phyloP scores from a whole-genome alignment of 2,888 invertebrate genomes.

The Synergus itoensis region DNA sequence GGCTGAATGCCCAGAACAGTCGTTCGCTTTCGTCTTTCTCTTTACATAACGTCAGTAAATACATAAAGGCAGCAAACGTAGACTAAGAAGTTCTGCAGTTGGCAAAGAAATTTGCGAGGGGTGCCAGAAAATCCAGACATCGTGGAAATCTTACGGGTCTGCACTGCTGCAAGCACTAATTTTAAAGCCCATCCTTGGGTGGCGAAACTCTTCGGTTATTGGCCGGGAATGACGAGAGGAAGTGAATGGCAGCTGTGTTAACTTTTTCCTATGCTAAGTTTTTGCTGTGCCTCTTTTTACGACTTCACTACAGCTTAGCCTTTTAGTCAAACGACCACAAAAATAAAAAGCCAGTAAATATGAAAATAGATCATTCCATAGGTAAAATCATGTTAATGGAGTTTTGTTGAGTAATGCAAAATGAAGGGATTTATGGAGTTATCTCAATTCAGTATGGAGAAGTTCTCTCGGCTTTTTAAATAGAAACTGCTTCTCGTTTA shows the following conservation, averaged over 20 bases:
- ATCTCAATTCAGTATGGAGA: background rate
- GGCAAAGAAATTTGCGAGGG: slow-evolving; percentile 30
- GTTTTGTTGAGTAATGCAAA: background rate
- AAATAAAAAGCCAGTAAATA: background rate
- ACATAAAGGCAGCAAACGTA: slow-evolving; percentile 14
- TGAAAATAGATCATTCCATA: background rate
- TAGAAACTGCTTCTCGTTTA: background rate
- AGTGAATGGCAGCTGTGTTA: slow-evolving; percentile 26
- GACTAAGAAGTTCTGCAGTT: background rate
- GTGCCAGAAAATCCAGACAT: slow-evolving; percentile 40
- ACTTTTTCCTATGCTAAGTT: background rate
- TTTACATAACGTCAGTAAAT: slow-evolving; percentile 31
- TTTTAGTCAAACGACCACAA: background rate
- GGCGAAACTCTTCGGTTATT: slow-evolving; percentile 20
- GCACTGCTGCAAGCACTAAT: slow-evolving; percentile 16
- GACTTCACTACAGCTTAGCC: background rate
- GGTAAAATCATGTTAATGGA: background rate
- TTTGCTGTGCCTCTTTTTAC: background rate
- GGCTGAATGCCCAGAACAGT: background rate
- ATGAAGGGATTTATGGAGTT: background rate
- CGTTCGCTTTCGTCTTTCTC: slow-evolving; percentile 11
- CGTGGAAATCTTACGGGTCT: slow-evolving; percentile 27
- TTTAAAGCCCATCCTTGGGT: slow-evolving; percentile 14
- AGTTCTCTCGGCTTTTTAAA: background rate
- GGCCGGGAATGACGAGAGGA: slow-evolving; percentile 17